These are phyloP conservation scores for Pyrgus malvae DNA, from an alignment of 2,888 invertebrate genomes.

Conservation along the genomic window DNA sequence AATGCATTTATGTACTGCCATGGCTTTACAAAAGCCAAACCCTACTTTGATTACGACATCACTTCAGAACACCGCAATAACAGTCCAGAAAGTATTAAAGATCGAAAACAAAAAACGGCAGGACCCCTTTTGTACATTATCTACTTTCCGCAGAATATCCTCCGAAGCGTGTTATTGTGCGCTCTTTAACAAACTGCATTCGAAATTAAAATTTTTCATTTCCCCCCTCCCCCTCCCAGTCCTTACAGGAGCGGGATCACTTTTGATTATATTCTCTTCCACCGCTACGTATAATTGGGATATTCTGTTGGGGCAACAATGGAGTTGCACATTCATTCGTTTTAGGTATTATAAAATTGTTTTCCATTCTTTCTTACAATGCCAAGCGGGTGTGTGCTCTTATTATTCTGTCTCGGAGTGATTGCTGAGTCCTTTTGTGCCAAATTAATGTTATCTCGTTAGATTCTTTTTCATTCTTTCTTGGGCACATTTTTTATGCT, in stretches of 20 bases:
- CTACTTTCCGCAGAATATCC: slow-evolving; percentile 63
- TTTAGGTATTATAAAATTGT: slow-evolving; percentile 67
- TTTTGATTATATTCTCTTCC: slow-evolving; percentile 74
- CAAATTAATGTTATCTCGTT: slow-evolving; percentile 25
- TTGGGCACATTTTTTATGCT: background rate
- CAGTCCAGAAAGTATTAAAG: slow-evolving; percentile 49
- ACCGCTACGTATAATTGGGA: slow-evolving; percentile 78
- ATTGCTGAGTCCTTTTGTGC: slow-evolving; percentile 40
- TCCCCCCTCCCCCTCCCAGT: slow-evolving; percentile 46
- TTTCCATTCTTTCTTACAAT: slow-evolving; percentile 48
- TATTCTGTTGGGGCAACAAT: slow-evolving; percentile 75
- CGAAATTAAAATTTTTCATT: slow-evolving; percentile 80
- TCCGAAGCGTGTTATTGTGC: slow-evolving; percentile 65
- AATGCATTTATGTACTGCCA: background rate
- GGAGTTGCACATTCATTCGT: slow-evolving; percentile 71
- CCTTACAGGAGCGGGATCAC: slow-evolving; percentile 59
- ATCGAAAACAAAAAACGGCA: slow-evolving; percentile 58
- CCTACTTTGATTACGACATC: slow-evolving; percentile 18
- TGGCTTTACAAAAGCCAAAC: background rate
- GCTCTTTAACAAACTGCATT: slow-evolving; percentile 80
- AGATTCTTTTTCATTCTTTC: slow-evolving; percentile 4
- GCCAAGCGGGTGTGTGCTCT: slow-evolving; percentile 36
- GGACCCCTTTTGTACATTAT: slow-evolving; percentile 71
- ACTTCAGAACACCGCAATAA: slow-evolving; percentile 21
- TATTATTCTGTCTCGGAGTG: slow-evolving; percentile 38